These are phyloP conservation scores for Coryphaenoides rupestris DNA, from an alignment of 2,113 vertebrate species.

Conservation along the genomic window DNA sequence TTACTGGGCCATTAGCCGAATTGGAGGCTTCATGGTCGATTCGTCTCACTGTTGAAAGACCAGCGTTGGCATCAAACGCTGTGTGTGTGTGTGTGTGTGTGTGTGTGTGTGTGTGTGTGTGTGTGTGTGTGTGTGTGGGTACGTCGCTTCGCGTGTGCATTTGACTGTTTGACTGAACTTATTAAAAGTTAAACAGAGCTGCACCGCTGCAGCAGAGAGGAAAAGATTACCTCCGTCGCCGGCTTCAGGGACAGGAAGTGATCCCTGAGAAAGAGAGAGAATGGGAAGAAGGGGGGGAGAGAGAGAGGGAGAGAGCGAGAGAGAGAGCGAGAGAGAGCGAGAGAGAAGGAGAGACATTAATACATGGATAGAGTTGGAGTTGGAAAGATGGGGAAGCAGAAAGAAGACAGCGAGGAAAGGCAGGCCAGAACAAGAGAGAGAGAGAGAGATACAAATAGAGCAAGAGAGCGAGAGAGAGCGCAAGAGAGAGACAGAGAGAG, in stretches of 20 bases:
- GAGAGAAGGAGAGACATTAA: conserved; percentile 21
- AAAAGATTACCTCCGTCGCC: conserved; percentile 64
- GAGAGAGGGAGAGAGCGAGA: conserved; percentile 27
- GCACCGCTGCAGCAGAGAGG: conserved; percentile 57
- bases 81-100: neutral
- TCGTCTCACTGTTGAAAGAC: conserved; percentile 37
- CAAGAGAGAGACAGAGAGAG: too few species aligned
- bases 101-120: neutral
- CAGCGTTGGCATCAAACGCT: conserved; percentile 25
- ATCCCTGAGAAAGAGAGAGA: conserved; percentile 44
- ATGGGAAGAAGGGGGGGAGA: conserved; percentile 18
- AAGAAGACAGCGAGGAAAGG: neutral
- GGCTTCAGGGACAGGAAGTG: conserved; percentile 66
- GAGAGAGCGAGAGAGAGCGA: conserved; percentile 23
- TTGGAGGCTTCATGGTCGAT: conserved; percentile 38
- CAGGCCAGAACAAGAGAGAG: neutral
- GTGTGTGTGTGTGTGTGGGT: conserved; percentile 5
- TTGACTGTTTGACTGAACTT: conserved; percentile 47
- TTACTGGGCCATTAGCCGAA: conserved; percentile 31
- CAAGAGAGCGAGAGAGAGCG: conserved; percentile 29
- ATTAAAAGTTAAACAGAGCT: conserved; percentile 71
- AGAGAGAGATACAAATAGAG: neutral
- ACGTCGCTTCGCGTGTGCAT: neutral
- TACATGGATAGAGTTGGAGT: conserved; percentile 11
- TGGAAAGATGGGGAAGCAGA: neutral